phyloP scores from a whole-genome alignment of 2,888 invertebrate genomes.

The Erebia epiphron region DNA sequence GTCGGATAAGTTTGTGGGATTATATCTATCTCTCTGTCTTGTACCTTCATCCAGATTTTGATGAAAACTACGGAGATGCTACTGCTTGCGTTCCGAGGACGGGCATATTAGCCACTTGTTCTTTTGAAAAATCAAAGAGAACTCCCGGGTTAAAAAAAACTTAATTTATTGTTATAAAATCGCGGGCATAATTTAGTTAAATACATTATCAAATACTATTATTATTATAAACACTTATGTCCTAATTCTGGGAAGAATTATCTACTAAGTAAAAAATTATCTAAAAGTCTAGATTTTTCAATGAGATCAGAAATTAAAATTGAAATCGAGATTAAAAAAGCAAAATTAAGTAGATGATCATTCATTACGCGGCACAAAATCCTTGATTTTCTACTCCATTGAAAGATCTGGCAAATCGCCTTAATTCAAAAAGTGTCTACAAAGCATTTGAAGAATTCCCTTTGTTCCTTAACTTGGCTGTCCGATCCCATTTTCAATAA shows the following conservation, averaged over 20 bases:
- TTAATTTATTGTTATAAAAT: no score
- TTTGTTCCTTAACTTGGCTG: conserved; percentile 38
- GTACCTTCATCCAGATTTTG: no score
- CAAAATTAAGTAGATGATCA: conserved; percentile 22
- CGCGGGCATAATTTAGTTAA: no score
- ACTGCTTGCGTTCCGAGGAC: no score
- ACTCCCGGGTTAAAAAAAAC: no score
- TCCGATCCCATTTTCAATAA: conserved; percentile 25
- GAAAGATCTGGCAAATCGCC: conserved; percentile 40
- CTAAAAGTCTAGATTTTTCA: background rate
- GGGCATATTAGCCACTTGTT: no score
- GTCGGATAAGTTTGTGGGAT: no score
- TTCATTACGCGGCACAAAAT: conserved; percentile 22
- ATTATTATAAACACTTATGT: no score
- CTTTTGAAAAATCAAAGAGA: no score
- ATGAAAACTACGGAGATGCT: no score
- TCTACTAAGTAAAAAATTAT: background rate
- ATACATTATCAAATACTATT: no score
- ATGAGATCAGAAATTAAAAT: background rate
- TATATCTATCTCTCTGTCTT: no score
- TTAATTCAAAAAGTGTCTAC: conserved; percentile 39
- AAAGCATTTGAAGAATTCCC: conserved; percentile 38
- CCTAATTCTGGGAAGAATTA: background rate
- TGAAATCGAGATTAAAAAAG: background rate
- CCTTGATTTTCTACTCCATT: conserved; percentile 30